These are phyloP conservation scores for Prochilodus magdalenae DNA, from an alignment of 2,113 vertebrate genomes.

Conservation along the genomic window DNA sequence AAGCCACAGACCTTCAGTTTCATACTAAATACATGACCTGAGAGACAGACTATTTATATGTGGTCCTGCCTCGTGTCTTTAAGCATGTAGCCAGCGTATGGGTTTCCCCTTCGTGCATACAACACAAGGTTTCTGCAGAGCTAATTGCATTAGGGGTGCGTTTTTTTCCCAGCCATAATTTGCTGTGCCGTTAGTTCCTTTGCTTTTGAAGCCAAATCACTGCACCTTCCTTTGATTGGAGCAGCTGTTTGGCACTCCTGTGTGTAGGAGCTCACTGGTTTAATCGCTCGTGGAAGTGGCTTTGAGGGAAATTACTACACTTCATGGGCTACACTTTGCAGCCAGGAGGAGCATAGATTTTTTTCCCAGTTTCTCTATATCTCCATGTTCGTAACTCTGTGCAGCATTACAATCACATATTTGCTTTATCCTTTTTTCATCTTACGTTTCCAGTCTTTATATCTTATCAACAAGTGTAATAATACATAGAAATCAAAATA, in stretches of 20 bases:
- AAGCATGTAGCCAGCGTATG: background rate
- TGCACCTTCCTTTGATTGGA: background rate
- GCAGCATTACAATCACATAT: slow-evolving; percentile 9
- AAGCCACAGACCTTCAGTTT: background rate
- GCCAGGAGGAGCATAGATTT: background rate
- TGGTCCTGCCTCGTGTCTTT: background rate
- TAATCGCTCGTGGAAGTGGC: slow-evolving; percentile 65
- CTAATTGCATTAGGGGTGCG: background rate
- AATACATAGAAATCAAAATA: no score
- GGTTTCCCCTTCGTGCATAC: background rate
- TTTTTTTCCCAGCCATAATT: background rate
- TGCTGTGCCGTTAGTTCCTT: background rate
- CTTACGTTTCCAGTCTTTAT: no score
- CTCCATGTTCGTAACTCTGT: slow-evolving; percentile 15
- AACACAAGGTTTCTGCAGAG: background rate
- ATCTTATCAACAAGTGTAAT: no score
- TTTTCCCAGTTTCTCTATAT: background rate
- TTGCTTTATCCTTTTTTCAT: no score
- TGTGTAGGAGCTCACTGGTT: slow-evolving; percentile 10
- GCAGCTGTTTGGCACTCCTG: background rate
- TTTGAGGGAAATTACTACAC: slow-evolving; percentile 64
- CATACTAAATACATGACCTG: background rate
- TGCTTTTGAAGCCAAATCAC: background rate
- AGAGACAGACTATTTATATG: background rate
- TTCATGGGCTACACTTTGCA: slow-evolving; percentile 28